Conservation (phyloP, 2,888 invertebrate genomes). For the Diabrotica balteata region DNA sequence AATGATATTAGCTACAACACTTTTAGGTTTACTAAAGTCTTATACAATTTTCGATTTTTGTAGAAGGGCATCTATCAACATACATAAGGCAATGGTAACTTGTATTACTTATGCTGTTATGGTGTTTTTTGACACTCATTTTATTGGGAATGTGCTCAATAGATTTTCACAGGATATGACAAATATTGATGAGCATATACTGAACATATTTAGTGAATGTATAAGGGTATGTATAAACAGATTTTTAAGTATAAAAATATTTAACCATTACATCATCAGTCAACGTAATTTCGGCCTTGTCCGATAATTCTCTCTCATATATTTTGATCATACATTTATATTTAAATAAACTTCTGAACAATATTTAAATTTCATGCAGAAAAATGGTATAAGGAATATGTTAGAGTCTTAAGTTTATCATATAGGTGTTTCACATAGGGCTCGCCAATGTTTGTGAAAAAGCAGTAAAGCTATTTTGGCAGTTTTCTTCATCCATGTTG, state of each 20-base stretch:
- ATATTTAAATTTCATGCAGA: too few relatives aligned
- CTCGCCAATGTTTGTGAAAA: too few relatives aligned
- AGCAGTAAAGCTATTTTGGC: too few relatives aligned
- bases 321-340: too few relatives aligned
- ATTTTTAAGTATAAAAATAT: neutral
- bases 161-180: slow-evolving; percentile 50
- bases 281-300: too few relatives aligned
- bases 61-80: slow-evolving; percentile 69
- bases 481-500: too few relatives aligned
- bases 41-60: slow-evolving; percentile 76
- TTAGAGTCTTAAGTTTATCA: too few relatives aligned
- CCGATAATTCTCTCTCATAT: too few relatives aligned
- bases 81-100: slow-evolving; percentile 47
- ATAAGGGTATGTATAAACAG: slow-evolving; percentile 40
- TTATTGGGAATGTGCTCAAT: slow-evolving; percentile 51
- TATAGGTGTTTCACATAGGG: too few relatives aligned
- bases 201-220: slow-evolving; percentile 41
- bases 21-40: slow-evolving; percentile 33
- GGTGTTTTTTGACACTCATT: slow-evolving; percentile 49
- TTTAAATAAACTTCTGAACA: too few relatives aligned
- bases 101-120: slow-evolving; percentile 46
- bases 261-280: too few relatives aligned
- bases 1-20: slow-evolving; percentile 31
- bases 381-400: too few relatives aligned
- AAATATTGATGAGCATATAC: slow-evolving; percentile 47